Conservation (phyloP, 2,888 invertebrate species). For the Gari tellinella region DNA sequence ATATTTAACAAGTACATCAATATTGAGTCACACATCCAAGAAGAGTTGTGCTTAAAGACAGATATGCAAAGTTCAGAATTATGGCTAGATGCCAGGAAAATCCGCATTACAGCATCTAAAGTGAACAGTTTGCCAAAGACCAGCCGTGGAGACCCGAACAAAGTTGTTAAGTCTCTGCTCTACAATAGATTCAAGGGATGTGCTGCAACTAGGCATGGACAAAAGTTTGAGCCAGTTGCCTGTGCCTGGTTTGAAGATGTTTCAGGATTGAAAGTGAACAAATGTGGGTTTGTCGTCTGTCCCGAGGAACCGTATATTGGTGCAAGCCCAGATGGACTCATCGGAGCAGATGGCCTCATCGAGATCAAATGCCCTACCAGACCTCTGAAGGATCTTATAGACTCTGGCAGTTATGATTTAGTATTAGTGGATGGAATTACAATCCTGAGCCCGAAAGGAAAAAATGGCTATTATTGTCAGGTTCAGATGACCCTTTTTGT, state of each 20-base stretch:
- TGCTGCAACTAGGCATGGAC: conserved; percentile 26
- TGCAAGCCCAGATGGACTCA: conserved; percentile 32
- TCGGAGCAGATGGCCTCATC: conserved; percentile 14
- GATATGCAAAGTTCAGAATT: conserved; percentile 10
- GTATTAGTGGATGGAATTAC: background rate
- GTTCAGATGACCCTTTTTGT: conserved; percentile 24
- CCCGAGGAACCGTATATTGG: conserved; percentile 22
- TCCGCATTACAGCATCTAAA: conserved; percentile 19
- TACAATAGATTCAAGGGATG: conserved; percentile 27
- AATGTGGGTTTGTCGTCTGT: conserved; percentile 18
- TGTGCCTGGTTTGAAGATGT: conserved; percentile 10
- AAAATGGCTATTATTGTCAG: conserved; percentile 29
- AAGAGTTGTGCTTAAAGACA: conserved; percentile 1
- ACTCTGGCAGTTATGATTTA: conserved; percentile 21
- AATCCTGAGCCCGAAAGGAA: conserved; percentile 17
- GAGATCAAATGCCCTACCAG: conserved; percentile 36
- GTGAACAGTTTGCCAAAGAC: conserved; percentile 12
- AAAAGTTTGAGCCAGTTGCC: conserved; percentile 27
- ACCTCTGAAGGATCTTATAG: background rate
- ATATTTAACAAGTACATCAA: conserved; percentile 18
- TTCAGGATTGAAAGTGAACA: background rate
- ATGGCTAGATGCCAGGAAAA: conserved; percentile 29
- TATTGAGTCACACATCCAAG: background rate
- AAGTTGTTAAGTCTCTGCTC: conserved; percentile 25
- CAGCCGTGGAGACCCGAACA: conserved; percentile 21